Evolutionary conservation across 2,888 invertebrate genomes (phyloP).

Genomic region (Chaetogeoica ovagalla): DNA sequence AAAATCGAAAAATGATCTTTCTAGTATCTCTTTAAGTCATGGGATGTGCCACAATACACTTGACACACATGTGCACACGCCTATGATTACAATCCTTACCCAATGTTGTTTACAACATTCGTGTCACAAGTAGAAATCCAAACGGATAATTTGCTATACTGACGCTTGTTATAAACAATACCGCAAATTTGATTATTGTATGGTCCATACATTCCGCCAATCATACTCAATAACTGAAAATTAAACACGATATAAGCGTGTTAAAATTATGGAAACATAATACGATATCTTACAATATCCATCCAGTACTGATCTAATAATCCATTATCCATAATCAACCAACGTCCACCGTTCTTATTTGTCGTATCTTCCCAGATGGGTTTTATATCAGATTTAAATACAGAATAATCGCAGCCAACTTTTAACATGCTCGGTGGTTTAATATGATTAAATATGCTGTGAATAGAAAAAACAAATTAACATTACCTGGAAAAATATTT

Average conservation of each 20-base stretch:
- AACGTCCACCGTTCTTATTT: constrained; percentile 86
- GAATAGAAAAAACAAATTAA: constrained; percentile 57
- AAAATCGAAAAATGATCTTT: no score
- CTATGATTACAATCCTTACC: constrained; percentile 64
- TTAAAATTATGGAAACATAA: neutral
- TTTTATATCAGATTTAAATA: constrained; percentile 82
- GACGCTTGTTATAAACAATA: constrained; percentile 91
- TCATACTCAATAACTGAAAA: constrained; percentile 74
- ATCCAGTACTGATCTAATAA: constrained; percentile 72
- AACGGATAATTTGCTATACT: constrained; percentile 90
- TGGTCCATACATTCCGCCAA: constrained; percentile 94
- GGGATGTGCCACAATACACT: no score
- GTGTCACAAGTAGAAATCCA: constrained; percentile 68
- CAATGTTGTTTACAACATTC: constrained; percentile 81
- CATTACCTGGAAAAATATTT: neutral
- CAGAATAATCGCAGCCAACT: constrained; percentile 83
- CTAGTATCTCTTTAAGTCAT: no score
- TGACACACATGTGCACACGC: no score
- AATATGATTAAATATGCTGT: constrained; percentile 87
- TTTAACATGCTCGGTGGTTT: constrained; percentile 82
- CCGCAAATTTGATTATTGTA: constrained; percentile 93
- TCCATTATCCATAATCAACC: constrained; percentile 71
- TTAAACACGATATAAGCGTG: neutral
- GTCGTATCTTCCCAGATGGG: constrained; percentile 96
- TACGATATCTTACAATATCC: constrained; percentile 76